Evolutionary conservation across 2,113 vertebrate species (phyloP).

Genomic region (Petrocephalus zakoni): DNA sequence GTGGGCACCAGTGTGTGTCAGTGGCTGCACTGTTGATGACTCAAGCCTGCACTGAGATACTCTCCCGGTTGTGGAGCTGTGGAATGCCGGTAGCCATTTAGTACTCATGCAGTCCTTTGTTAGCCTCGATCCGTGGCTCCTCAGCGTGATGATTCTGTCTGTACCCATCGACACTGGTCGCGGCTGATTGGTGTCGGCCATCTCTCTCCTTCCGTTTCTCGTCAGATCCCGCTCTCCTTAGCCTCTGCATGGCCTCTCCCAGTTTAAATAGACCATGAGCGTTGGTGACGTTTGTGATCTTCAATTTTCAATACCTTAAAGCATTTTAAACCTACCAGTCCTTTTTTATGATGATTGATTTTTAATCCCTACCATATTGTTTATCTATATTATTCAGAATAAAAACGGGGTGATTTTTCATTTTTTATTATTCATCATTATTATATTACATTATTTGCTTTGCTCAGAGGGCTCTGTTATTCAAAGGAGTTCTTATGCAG

Average conservation of each 20-base stretch:
- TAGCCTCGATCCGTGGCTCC: neutral
- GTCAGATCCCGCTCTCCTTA: neutral
- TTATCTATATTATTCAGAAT: neutral
- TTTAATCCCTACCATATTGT: neutral
- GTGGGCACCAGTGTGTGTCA: neutral
- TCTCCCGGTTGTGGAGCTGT: neutral
- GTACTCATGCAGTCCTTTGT: neutral
- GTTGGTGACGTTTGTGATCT: neutral
- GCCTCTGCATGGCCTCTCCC: neutral
- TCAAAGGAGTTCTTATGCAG: neutral
- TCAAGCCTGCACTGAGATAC: neutral
- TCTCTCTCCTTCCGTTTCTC: neutral
- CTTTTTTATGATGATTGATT: neutral
- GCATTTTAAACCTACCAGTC: neutral
- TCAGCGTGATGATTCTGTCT: neutral
- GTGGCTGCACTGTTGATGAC: neutral
- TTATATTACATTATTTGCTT: neutral
- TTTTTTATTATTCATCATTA: neutral
- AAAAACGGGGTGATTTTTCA: neutral
- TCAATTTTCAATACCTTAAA: conserved; percentile 13
- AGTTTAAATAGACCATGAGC: neutral
- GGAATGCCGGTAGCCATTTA: neutral
- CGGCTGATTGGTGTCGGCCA: neutral
- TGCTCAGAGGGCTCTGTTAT: neutral
- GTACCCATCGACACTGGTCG: neutral